Percentiles rank a stretch among this genome's conserved stretches.
These are phyloP conservation scores for Hippoglossus hippoglossus DNA, from an alignment of 2,797 vertebrate species.

Conservation along the genomic window DNA sequence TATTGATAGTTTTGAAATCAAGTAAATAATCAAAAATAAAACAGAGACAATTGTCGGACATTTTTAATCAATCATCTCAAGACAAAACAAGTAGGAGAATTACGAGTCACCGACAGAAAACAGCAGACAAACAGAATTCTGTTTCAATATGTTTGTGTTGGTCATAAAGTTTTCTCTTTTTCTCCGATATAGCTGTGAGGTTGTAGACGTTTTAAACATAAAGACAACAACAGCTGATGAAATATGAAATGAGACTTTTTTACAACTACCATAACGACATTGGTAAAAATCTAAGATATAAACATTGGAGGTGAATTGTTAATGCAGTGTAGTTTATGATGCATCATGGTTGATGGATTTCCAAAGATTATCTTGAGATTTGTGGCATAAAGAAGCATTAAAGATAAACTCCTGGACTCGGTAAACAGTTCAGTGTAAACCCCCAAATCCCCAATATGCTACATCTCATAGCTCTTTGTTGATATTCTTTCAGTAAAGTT, in stretches of 20 bases:
- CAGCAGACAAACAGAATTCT: conserved; percentile 28
- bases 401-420: background rate
- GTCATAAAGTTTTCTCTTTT: conserved; percentile 62
- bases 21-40: conserved; percentile 27
- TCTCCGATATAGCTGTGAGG: conserved; percentile 33
- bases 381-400: conserved; percentile 15
- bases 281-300: conserved; percentile 28
- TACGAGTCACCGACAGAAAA: conserved; percentile 27
- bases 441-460: background rate
- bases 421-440: no score
- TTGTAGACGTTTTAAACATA: conserved; percentile 14
- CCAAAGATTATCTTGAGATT: background rate
- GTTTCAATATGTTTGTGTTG: conserved; percentile 33
- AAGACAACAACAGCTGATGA: conserved; percentile 10
- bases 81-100: conserved; percentile 53
- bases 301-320: conserved; percentile 11
- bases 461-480: background rate
- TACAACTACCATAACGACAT: conserved; percentile 17
- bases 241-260: background rate
- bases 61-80: conserved; percentile 73
- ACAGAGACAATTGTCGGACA: conserved; percentile 45
- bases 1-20: background rate
- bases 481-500: background rate
- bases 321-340: background rate
- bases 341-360: background rate